phyloP scores from a whole-genome alignment of 2,113 vertebrate genomes.

The Neomonachus schauinslandi region DNA sequence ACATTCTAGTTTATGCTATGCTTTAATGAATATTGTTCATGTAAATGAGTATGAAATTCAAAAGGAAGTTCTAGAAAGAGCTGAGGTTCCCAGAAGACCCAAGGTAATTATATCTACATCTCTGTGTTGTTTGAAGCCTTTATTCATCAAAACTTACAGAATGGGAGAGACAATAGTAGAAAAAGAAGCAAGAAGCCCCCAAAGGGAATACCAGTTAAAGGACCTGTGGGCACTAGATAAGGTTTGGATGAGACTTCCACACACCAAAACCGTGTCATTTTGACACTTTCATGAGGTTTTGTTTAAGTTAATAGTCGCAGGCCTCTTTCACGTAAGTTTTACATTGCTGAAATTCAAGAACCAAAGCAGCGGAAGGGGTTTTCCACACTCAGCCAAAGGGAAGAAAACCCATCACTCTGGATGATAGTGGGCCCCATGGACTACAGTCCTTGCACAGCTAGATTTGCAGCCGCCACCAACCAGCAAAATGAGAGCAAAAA shows the following conservation, averaged over 20 bases:
- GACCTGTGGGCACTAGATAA: neutral
- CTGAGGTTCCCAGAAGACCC: neutral
- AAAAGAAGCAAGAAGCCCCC: neutral
- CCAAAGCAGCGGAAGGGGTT: neutral
- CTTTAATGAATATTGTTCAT: neutral
- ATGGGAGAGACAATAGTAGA: neutral
- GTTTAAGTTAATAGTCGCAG: neutral
- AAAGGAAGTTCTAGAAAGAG: conserved; percentile 1
- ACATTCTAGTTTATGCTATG: neutral
- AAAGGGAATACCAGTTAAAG: neutral
- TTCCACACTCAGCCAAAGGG: neutral
- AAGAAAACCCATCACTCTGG: conserved; percentile 6
- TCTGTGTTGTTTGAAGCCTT: neutral
- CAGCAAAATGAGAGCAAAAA: neutral
- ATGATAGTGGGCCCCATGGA: neutral
- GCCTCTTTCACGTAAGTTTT: conserved; percentile 3
- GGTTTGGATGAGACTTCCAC: neutral
- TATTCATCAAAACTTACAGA: neutral
- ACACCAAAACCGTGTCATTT: neutral
- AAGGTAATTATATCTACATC: neutral
- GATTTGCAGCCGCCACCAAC: neutral
- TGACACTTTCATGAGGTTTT: neutral
- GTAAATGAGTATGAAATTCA: conserved; percentile 15
- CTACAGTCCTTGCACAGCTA: neutral
- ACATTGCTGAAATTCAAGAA: neutral